Base-by-base conservation (phyloP, 2,797 vertebrate genomes). In the Mus spretus region DNA sequence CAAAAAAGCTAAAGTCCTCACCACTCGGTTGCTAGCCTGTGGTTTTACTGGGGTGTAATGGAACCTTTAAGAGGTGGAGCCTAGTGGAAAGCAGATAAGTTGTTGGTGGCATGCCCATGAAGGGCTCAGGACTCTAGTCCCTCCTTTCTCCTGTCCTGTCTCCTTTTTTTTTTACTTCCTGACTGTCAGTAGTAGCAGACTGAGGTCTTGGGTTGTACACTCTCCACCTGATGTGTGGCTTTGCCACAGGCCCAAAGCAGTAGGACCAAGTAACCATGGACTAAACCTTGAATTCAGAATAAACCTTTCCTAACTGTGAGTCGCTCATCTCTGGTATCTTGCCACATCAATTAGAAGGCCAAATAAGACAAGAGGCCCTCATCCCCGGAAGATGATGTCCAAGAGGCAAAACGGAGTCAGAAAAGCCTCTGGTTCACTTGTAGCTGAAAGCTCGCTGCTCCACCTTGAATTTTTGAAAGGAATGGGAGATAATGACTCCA, bases 391-490 rank as follows among this genome's bases (percentile, higher is more conserved):
- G 61, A 20, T 44, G 47, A 63, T 1, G 4, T 3, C 22, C 13
- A 4, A 1, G 1, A 37, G 50, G 24, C 37, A 77, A 75, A 74
- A 83, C 37, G 59, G 77, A 47, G 91, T 37, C 88, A 34, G 47
- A 89, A 74, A 77, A 78, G 86, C 53, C 83, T 72, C 70, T 55
- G n/a, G 81, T 80, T 86, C 77, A 88, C 88, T 87, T 92, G 90
- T 82, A 91, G 70, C 57, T 20, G 75, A 95, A 97, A 93, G 94
- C 59, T 74, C 67, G 37, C 67, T 61, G 37, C 67, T 61, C 53
- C 59, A 87, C 89, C 89, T 93, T 94, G 94, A 79, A 89, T 93
- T 95, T 96, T 89, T 91, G 26, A 94, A 96, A 97, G 93, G 78
- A 83, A 80, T 50, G 63, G 31, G 79, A 90, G 70, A 81, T 55